Evolutionary conservation across 2,888 invertebrate genomes (phyloP), one percentile per base, ranked within the genome.

Genomic region (Cerceris ruficornis): DNA sequence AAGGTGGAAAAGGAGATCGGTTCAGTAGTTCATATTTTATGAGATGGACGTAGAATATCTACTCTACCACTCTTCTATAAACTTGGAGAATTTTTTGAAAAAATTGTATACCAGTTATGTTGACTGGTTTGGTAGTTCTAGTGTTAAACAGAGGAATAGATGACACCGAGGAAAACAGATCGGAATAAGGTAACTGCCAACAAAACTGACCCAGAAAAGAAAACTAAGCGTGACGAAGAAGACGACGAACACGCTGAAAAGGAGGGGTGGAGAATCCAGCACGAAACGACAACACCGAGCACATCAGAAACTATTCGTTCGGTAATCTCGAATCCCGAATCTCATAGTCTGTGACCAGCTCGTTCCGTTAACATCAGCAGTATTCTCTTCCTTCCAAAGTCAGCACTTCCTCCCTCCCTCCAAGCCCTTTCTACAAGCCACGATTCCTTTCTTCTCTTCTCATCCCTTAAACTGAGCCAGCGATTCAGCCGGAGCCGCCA

Each of bases 271-370:
- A 68, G 65, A 82, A 50, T 43, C 50, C 60, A 72, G 59, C 14
- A 57, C 55, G 73, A 64, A 62, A 57, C 58, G 46, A 64, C 78
- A 58, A 62, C 39, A 54, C 71, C 68, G 60, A 71, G 66, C 65
- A 58, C 69, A 83, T 87, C 83, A 83, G 78, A 84, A 78, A 81
- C 83, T 82, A 85, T 81, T 84, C 77, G 82, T 66, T 73, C 74
- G 86, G 80, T 81, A 83, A 39, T 17, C 28, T 11, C 71, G 46
- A 54, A 65, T 77, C 77, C 69, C 62, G 52, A 70, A 61, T 62
- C 55, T 70, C 67, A 49, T 11, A 64, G 65, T 50, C 64, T 39
- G 62, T 76, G 62, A 64, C 57, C 64, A 42, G 64, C 69, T 70
- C 73, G 70, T 70, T 74, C 76, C 75, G 77, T 84, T 74, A 76